These are phyloP conservation scores for Meteorus cinctellus DNA, from an alignment of 2,888 invertebrate genomes.

Conservation along the genomic window DNA sequence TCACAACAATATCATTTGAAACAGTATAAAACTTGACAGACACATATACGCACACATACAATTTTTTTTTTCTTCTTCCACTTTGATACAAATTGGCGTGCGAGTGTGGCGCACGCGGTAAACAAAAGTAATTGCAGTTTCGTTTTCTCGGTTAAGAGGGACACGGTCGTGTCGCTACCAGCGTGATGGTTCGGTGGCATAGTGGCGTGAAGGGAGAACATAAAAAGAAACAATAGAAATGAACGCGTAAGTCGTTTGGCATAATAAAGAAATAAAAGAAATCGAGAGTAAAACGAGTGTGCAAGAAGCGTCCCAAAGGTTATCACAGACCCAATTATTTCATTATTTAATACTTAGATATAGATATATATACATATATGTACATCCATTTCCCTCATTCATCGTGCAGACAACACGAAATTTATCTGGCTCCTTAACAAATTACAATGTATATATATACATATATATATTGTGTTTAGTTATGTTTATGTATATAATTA, in stretches of 20 bases:
- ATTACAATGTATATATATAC: neutral
- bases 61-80: neutral
- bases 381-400: neutral
- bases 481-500: slow-evolving; percentile 15
- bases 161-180: slow-evolving; percentile 55
- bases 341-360: neutral
- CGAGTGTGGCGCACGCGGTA: slow-evolving; percentile 53
- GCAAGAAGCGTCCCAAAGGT: slow-evolving; percentile 19
- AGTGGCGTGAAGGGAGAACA: neutral
- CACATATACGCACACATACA: neutral
- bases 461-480: neutral
- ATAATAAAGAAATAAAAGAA: slow-evolving; percentile 13
- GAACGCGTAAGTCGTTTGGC: slow-evolving; percentile 15
- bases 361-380: too few species aligned
- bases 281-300: slow-evolving; percentile 8
- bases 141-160: slow-evolving; percentile 58
- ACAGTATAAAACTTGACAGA: slow-evolving; percentile 13
- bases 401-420: too few species aligned
- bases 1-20: slow-evolving; percentile 1
- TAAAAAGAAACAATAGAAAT: slow-evolving; percentile 34
- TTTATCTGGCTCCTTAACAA: neutral
- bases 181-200: slow-evolving; percentile 4
- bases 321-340: slow-evolving; percentile 7
- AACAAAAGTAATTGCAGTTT: slow-evolving; percentile 57
- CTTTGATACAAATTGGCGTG: slow-evolving; percentile 53